Evolutionary conservation across 2,797 vertebrate genomes (phyloP).

Genomic region (Acipenser oxyrinchus): DNA sequence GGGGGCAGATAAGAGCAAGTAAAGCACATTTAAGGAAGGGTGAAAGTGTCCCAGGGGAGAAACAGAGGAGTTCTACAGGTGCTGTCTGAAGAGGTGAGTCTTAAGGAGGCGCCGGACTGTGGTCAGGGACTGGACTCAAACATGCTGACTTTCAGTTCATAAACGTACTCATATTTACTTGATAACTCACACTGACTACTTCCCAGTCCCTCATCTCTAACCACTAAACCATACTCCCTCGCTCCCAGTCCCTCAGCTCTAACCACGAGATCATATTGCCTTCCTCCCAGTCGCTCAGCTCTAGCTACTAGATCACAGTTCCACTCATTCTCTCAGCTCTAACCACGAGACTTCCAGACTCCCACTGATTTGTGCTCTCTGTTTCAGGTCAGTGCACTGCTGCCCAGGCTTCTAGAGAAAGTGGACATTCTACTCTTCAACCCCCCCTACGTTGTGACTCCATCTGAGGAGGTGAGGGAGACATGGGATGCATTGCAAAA

Average conservation of each 20-base stretch:
- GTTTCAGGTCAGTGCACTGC: constrained; percentile 65
- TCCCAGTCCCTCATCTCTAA: background rate
- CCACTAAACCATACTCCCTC: too few species aligned
- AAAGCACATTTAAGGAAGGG: too few species aligned
- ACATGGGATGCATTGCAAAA: background rate
- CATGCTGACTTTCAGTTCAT: background rate
- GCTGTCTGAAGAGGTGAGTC: too few species aligned
- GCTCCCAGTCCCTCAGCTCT: too few species aligned
- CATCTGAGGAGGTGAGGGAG: constrained; percentile 75
- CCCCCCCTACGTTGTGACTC: constrained; percentile 88
- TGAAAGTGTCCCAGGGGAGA: too few species aligned
- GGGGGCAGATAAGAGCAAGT: too few species aligned
- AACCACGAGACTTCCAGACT: background rate
- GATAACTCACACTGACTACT: background rate
- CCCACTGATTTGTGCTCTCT: background rate
- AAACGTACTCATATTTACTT: too few species aligned
- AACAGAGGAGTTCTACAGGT: too few species aligned
- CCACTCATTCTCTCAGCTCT: background rate
- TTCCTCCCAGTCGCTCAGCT: background rate
- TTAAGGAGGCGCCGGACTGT: too few species aligned
- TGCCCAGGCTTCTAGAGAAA: constrained; percentile 68
- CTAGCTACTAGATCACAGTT: background rate
- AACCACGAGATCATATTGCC: background rate
- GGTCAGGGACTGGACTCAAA: too few species aligned
- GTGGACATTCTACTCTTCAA: constrained; percentile 90